Evolutionary conservation across 1,140 invertebrate genomes (phyloP), one percentile per base, ranked within the genome.

Genomic region (Cyrtorhinus lividipennis): DNA sequence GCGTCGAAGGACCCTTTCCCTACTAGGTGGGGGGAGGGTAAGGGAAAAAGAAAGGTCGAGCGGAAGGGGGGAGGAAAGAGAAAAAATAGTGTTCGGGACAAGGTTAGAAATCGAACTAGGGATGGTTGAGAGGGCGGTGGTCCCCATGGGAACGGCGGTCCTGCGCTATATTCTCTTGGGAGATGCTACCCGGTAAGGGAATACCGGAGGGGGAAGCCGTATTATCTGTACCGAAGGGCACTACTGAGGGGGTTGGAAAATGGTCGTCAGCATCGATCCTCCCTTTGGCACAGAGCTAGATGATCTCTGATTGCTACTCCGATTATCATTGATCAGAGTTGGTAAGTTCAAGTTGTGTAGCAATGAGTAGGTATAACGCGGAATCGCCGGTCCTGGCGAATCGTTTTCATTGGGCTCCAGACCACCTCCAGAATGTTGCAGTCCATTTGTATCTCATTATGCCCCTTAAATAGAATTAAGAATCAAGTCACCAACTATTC

Each of bases 11-110:
- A 38, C 30, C 30, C 30, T 15, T 38, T 38, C 30, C n/a, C n/a
- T n/a, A n/a, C n/a, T n/a, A n/a, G n/a, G n/a, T n/a, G 30, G 15
- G 15, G 30, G 30, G 30, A 38, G 30, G 30, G 30, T 5, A 15
- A 38, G 30, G 30, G 30, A 38, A 38, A 38, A 38, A 5, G 5
- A 53, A 44, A 44, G 38, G 38, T 8, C 8, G n/a, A 44, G 38
- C 38, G 48, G 20, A 22, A 3, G 48, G 48, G 12, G 18, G 26
- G n/a, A 24, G 58, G 58, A n/a, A n/a, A n/a, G n/a, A 23, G 27
- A 59, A 59, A 59, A 59, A 59, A 59, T 59, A 59, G 58, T 59
- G 58, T 59, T 59, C 58, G 58, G 58, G 58, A 59, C 58, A 59
- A 59, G 58, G 58, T 59, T 59, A 59, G 58, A 59, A 59, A 59